Percentiles rank a stretch among this genome's conserved stretches.
These are phyloP conservation scores for Chloroceryle amazona DNA, from an alignment of 2,797 vertebrate genomes.

Conservation along the genomic window DNA sequence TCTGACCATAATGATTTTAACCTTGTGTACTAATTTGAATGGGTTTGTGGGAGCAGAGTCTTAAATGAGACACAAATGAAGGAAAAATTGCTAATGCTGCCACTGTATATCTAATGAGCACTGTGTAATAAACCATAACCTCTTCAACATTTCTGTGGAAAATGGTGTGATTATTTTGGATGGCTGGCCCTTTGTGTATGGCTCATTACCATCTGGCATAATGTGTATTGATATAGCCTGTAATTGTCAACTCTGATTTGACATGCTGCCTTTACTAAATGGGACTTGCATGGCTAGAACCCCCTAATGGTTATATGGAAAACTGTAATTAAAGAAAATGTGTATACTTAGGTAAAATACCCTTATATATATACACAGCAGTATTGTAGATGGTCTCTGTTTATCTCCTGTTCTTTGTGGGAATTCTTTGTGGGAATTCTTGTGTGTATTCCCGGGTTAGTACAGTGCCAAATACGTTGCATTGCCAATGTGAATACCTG, in stretches of 20 bases:
- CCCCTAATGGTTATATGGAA: slow-evolving; percentile 83
- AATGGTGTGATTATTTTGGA: slow-evolving; percentile 88
- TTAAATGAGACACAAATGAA: slow-evolving; percentile 86
- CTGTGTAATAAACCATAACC: slow-evolving; percentile 90
- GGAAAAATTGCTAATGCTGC: slow-evolving; percentile 85
- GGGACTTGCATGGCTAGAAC: slow-evolving; percentile 88
- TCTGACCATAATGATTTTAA: slow-evolving; percentile 83
- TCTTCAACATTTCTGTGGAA: slow-evolving; percentile 85
- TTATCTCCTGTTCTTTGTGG: not conserved
- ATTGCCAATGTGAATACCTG: not conserved
- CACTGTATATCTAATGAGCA: slow-evolving; percentile 86
- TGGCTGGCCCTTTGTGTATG: slow-evolving; percentile 86
- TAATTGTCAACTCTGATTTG: slow-evolving; percentile 95
- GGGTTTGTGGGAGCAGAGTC: slow-evolving; percentile 81
- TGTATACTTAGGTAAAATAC: slow-evolving; percentile 53
- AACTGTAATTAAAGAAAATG: slow-evolving; percentile 81
- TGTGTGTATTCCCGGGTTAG: not conserved
- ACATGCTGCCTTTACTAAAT: slow-evolving; percentile 97
- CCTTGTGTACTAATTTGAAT: slow-evolving; percentile 85
- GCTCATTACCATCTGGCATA: slow-evolving; percentile 95
- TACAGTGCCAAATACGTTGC: not conserved
- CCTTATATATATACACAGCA: slow-evolving; percentile 14
- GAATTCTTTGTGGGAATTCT: slow-evolving; percentile 18
- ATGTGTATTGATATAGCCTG: slow-evolving; percentile 96
- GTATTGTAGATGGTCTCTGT: slow-evolving; percentile 13